Evolutionary conservation across 2,113 vertebrate genomes (phyloP), one percentile per base, ranked within the genome.

Genomic region (Meleagris gallopavo): DNA sequence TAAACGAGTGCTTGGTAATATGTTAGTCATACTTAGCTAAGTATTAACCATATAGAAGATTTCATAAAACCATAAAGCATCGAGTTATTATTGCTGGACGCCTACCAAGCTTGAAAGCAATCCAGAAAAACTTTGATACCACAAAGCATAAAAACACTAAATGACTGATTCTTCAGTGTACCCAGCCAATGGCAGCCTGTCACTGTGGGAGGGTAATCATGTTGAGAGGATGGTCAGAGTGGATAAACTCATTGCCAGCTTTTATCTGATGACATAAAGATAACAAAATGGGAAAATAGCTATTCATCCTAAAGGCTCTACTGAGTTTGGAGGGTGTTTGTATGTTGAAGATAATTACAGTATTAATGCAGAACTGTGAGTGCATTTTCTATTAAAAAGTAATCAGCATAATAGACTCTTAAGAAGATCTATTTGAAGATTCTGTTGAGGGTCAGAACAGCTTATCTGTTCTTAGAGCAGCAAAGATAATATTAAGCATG

Each of bases 381-480:
- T 78, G 38, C 54, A 55, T 91, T 94, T 96, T 43, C 78, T 74
- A 76, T 93, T 79, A 61, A 61, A 90, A 93, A 70, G 62, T 83
- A 95, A 95, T 92, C 90, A 89, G 70, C 83, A 74, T 94, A 97
- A 96, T 94, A 96, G 94, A 54, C 82, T 94, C 72, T 91, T 95
- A 97, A 97, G 96, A 94, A 95, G 96, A 95, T 91, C 94, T 95
- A 87, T 95, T 85, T 96, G 86, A 96, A 96, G 91, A 97, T 96
- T 93, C 88, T 75, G 79, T 88, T 81, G 88, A 95, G 94, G 96
- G 94, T 96, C 94, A 95, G 88, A 92, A 96, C 55, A 86, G 86
- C 90, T 97, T 94, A 97, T 96, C 96, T 93, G 69, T 96, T 95
- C 94, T 96, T 88, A 96, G 78, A 96, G 95, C 86, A 65, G 73